Evolutionary conservation across 2,113 vertebrate genomes (phyloP).

Genomic region (Crotalus horridus): DNA sequence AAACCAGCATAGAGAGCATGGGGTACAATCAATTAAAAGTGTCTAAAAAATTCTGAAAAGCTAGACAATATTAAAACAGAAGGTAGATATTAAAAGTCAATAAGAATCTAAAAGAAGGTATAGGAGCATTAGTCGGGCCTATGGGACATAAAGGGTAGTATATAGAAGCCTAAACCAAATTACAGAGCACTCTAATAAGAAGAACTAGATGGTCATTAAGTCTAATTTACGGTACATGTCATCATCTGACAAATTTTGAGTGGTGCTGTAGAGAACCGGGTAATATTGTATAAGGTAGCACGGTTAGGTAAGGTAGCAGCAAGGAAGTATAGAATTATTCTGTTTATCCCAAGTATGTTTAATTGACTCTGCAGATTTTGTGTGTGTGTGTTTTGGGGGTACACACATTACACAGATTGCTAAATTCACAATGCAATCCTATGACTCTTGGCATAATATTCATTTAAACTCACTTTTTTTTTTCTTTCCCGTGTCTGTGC

Average conservation of each 20-base stretch:
- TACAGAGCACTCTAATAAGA: not conserved
- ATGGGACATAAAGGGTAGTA: not conserved
- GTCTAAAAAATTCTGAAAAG: not conserved
- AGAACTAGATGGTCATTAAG: not conserved
- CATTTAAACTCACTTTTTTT: not conserved
- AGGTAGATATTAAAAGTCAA: not conserved
- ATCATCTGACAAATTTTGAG: not conserved
- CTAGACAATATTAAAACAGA: not conserved
- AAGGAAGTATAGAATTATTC: too few relatives aligned
- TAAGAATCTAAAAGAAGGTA: not conserved
- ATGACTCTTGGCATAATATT: too few relatives aligned
- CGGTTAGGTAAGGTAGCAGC: too few relatives aligned
- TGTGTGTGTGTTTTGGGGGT: too few relatives aligned
- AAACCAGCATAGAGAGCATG: not conserved
- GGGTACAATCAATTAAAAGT: not conserved
- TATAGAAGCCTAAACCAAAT: not conserved
- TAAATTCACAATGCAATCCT: too few relatives aligned
- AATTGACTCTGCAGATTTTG: too few relatives aligned
- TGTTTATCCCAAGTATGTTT: not conserved
- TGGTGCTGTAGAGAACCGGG: not conserved
- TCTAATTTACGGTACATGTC: not conserved
- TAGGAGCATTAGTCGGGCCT: not conserved
- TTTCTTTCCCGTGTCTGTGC: not conserved
- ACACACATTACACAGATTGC: too few relatives aligned
- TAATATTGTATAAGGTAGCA: not conserved